phyloP scores from a whole-genome alignment of 1,140 invertebrate species.

The Grapholita molesta region DNA sequence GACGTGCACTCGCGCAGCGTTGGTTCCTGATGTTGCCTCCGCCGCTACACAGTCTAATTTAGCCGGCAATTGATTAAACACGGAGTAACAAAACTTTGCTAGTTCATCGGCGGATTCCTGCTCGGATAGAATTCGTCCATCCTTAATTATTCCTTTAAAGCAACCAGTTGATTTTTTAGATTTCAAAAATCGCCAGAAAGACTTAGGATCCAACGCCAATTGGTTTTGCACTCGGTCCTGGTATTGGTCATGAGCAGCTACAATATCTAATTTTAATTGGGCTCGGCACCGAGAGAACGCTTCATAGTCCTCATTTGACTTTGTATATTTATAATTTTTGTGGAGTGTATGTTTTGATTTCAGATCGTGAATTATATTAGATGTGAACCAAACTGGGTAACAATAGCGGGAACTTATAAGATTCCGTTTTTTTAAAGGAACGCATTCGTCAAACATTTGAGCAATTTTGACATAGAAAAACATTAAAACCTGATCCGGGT shows the following conservation, averaged over 20 bases:
- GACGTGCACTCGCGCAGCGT: neutral
- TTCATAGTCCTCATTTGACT: conserved; percentile 11
- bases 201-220: conserved; percentile 19
- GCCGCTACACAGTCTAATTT: neutral
- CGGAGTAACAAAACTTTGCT: conserved; percentile 15
- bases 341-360: conserved; percentile 18
- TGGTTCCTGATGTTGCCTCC: neutral
- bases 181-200: conserved; percentile 26
- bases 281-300: conserved; percentile 18
- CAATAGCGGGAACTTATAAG: neutral
- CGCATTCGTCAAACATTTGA: neutral
- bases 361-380: conserved; percentile 23
- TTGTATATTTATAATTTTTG: conserved; percentile 22
- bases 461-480: conserved; percentile 20
- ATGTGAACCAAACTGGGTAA: conserved; percentile 28
- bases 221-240: conserved; percentile 17
- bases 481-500: conserved; percentile 1
- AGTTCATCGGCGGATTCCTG: conserved; percentile 16
- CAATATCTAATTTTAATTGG: conserved; percentile 5
- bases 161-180: neutral
- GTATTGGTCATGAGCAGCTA: conserved; percentile 16
- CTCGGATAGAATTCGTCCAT: conserved; percentile 9
- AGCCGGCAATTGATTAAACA: neutral
- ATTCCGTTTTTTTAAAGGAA: neutral
- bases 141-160: neutral